Evolutionary conservation across 1,140 invertebrate species (phyloP).

Genomic region (Ceratitis capitata): DNA sequence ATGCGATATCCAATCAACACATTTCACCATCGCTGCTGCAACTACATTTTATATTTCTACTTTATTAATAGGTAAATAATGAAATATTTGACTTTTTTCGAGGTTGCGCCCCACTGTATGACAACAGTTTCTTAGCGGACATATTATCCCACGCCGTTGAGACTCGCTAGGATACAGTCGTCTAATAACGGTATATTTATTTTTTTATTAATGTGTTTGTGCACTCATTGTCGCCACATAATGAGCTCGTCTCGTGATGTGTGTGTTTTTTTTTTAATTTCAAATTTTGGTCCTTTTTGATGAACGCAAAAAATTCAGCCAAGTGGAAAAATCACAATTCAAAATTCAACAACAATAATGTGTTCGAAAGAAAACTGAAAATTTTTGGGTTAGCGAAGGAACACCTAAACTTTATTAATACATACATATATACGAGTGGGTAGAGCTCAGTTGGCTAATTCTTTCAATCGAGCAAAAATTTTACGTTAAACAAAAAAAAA

Average conservation of each 20-base stretch:
- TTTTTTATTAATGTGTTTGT: too few relatives aligned
- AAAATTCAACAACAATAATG: constrained; percentile 4
- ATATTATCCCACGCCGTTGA: not conserved
- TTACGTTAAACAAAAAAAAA: not conserved
- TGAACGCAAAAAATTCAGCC: not conserved
- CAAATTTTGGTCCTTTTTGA: not conserved
- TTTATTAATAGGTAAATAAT: constrained; percentile 38
- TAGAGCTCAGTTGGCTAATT: not conserved
- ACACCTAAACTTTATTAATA: too few relatives aligned
- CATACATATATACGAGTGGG: not conserved
- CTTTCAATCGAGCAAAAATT: constrained; percentile 18
- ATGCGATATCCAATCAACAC: too few relatives aligned
- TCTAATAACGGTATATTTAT: not conserved
- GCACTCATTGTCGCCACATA: not conserved
- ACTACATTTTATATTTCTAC: not conserved
- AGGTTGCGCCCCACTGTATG: not conserved
- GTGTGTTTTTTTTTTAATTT: not conserved
- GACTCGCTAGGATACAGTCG: not conserved
- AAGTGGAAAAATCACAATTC: constrained; percentile 38
- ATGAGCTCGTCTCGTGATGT: not conserved
- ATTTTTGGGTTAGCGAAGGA: not conserved
- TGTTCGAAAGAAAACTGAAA: not conserved
- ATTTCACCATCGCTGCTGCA: not conserved
- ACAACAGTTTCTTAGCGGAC: not conserved
- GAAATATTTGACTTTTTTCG: constrained; percentile 33